phyloP scores from a whole-genome alignment of 2,797 vertebrate genomes.

The Eidolon dupreanum region DNA sequence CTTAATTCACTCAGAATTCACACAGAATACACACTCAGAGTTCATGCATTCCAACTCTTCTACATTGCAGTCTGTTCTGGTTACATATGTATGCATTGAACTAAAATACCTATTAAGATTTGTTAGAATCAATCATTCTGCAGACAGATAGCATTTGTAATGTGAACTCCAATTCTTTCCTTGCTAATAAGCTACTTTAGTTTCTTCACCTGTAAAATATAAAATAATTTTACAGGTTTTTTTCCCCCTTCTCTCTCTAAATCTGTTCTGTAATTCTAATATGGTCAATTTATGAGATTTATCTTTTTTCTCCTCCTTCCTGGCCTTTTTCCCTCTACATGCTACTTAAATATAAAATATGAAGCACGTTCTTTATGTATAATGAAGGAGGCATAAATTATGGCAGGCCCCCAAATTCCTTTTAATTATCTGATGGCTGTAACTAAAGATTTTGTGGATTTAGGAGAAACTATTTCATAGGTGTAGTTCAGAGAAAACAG shows the following conservation, averaged over 20 bases:
- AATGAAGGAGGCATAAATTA: background rate
- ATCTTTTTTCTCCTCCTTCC: background rate
- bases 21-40: background rate
- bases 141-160: background rate
- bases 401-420: background rate
- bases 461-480: background rate
- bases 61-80: background rate
- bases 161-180: background rate
- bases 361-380: background rate
- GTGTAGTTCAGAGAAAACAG: background rate
- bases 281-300: background rate
- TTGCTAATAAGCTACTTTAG: slow-evolving; percentile 15
- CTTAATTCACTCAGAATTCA: slow-evolving; percentile 10
- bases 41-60: slow-evolving; percentile 9
- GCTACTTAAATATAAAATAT: background rate
- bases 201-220: slow-evolving; percentile 44
- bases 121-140: slow-evolving; percentile 18
- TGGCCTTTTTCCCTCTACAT: background rate
- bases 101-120: background rate
- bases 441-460: slow-evolving; percentile 8
- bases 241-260: background rate
- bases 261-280: slow-evolving; percentile 42
- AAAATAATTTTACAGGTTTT: slow-evolving; percentile 4
- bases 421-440: background rate
- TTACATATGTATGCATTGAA: background rate